Evolutionary conservation across 2,797 vertebrate genomes (phyloP), one percentile per base, ranked within the genome.

Genomic region (Poecilia gillii): DNA sequence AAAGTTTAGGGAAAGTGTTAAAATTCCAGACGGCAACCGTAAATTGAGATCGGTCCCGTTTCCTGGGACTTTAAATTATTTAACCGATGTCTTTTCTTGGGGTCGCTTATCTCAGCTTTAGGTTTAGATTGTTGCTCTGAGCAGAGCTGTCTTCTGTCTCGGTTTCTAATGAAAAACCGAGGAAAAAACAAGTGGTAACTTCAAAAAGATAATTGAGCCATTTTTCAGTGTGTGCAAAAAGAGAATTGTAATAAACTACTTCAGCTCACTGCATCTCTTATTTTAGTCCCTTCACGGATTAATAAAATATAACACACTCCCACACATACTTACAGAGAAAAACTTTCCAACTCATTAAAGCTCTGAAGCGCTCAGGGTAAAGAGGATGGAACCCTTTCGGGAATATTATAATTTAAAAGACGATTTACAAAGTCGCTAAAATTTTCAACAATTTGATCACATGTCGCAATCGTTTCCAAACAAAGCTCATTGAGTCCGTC

Each of bases 171-270:
- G 89, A 90, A 91, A 90, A 86, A 82, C 80, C 74, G 70, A 85
- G 81, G 25, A 20, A 70, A 87, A 85, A 16, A 33, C 83, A 73
- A 78, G 84, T 77, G 43, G 82, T 85, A 92, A 89, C 90, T 90
- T 89, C 87, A 90, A 79, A 79, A 91, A 92, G 87, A 89, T 92
- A 91, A 93, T 92, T 93, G 85, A 88, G 78, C 86, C 87, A 88
- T 92, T 92, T 76, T 93, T 92, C 90, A 90, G 80, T 11, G 77
- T 47, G 74, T 73, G 85, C 68, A 82, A 87, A 81, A 87, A 85
- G 80, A 81, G 84, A 91, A 88, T 87, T 74, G 85, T 85, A 91
- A 92, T 91, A 84, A 91, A 93, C 83, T 88, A 66, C 85, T 87
- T 84, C 76, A 83, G 55, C 82, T 90, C 83, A 80, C 77, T 83